Percentiles rank a stretch among this genome's conserved stretches.
Evolutionary conservation across 2,888 invertebrate genomes (phyloP).

Genomic region (Caenorhabditis macrosperma): DNA sequence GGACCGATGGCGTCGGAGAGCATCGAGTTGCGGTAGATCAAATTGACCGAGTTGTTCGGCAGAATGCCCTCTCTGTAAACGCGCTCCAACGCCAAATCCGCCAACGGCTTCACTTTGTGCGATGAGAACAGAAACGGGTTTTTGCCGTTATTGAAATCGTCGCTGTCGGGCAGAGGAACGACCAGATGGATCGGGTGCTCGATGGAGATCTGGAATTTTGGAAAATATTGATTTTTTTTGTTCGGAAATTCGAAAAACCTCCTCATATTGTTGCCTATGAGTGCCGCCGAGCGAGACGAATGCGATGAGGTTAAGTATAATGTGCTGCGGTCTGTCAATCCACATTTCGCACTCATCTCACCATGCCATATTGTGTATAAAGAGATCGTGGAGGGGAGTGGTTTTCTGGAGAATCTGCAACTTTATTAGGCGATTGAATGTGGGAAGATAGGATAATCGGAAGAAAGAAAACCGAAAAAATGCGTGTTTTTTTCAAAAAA

Average conservation of each 20-base stretch:
- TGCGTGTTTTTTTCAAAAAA: no score
- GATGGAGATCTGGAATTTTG: slow-evolving; percentile 53
- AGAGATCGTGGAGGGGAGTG: no score
- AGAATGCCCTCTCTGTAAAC: slow-evolving; percentile 69
- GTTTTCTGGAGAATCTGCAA: no score
- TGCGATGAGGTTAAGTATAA: slow-evolving; percentile 28
- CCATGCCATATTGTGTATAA: slow-evolving; percentile 25
- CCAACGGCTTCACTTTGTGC: slow-evolving; percentile 72
- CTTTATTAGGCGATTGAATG: no score
- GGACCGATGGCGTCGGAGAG: slow-evolving; percentile 78
- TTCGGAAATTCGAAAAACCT: background rate
- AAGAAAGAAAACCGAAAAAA: no score
- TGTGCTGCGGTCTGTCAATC: slow-evolving; percentile 31
- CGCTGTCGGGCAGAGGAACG: slow-evolving; percentile 72
- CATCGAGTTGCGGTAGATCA: slow-evolving; percentile 72
- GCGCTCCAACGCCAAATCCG: slow-evolving; percentile 73
- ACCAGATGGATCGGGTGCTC: slow-evolving; percentile 71
- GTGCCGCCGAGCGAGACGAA: background rate
- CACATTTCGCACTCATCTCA: slow-evolving; percentile 52
- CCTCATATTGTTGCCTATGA: no score
- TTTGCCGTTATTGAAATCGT: slow-evolving; percentile 53
- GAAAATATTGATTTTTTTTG: background rate
- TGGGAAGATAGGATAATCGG: no score
- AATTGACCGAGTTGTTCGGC: slow-evolving; percentile 65
- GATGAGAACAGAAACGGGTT: slow-evolving; percentile 78